A percentile compares a stretch with the other conserved stretches of the same genome.
phyloP scores from a whole-genome alignment of 2,113 vertebrate species.

The Notarius quadriscutis region DNA sequence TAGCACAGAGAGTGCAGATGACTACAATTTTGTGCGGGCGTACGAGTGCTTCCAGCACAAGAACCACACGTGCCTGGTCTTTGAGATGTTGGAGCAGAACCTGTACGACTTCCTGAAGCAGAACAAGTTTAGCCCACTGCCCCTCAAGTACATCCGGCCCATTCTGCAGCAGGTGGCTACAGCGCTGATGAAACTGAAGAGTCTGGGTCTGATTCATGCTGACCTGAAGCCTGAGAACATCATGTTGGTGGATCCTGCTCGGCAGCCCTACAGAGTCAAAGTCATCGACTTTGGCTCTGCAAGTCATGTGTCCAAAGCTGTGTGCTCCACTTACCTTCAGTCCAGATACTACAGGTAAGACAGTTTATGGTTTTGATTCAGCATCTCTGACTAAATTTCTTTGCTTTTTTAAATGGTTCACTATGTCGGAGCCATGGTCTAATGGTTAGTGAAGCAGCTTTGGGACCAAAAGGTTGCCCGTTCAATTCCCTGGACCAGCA shows the following conservation, averaged over 20 bases:
- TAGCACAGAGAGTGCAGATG: conserved; percentile 95
- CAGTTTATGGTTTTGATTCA: neutral
- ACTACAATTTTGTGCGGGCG: conserved; percentile 97
- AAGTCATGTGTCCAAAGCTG: conserved; percentile 97
- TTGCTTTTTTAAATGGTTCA: neutral
- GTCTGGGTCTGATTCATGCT: conserved; percentile 94
- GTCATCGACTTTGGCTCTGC: conserved; percentile 99
- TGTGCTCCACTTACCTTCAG: conserved; percentile 97
- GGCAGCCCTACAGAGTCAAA: conserved; percentile 96
- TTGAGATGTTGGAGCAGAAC: conserved; percentile 99
- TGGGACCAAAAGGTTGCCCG: too few relatives aligned
- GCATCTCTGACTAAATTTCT: neutral
- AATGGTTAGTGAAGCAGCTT: too few relatives aligned
- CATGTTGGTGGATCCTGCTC: conserved; percentile 96
- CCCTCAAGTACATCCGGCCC: conserved; percentile 94
- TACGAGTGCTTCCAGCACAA: conserved; percentile 99
- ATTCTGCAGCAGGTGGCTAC: conserved; percentile 97
- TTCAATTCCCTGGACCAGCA: too few relatives aligned
- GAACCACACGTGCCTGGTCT: conserved; percentile 98
- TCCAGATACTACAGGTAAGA: conserved; percentile 98
- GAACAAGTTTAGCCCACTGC: conserved; percentile 98
- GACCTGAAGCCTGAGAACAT: conserved; percentile 99
- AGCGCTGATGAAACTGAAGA: conserved; percentile 97
- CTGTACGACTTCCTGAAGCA: conserved; percentile 99
- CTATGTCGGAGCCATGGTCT: neutral